Evolutionary conservation across 2,113 vertebrate genomes (phyloP).

Genomic region (Melanerpes formicivorus): DNA sequence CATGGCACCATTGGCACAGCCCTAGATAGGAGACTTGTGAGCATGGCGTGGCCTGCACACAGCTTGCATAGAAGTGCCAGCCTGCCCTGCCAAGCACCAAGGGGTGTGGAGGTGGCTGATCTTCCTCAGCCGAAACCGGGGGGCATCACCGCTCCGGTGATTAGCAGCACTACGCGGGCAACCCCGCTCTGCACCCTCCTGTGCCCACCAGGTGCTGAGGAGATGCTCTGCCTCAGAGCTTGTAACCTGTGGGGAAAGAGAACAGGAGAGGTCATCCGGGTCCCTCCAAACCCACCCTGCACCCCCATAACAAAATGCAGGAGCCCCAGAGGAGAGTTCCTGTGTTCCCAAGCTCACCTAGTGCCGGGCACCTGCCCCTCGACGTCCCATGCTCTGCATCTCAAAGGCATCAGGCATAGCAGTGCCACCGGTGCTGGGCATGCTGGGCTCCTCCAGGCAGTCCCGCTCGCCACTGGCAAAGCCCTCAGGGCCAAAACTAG

Average conservation of each 20-base stretch:
- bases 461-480: conserved; percentile 80
- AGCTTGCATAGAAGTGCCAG: conserved; percentile 65
- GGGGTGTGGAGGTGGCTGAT: not conserved
- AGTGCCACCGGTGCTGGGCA: conserved; percentile 45
- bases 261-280: rapidly evolving
- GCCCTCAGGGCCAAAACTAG: conserved; percentile 84
- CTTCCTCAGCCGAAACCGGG: not conserved
- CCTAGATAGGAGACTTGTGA: not conserved
- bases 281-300: rapidly evolving
- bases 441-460: conserved; percentile 76
- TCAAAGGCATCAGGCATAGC: conserved; percentile 56
- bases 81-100: not conserved
- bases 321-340: not conserved
- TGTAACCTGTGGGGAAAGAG: not conserved
- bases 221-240: conserved; percentile 2
- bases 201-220: not conserved
- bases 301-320: rapidly evolving
- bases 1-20: not conserved
- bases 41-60: not conserved
- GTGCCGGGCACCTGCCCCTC: not conserved
- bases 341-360: conserved; percentile 12
- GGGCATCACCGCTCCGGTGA: not conserved
- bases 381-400: conserved; percentile 82
- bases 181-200: conserved; percentile 41
- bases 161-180: conserved; percentile 42